These are phyloP conservation scores for Arizona elegans DNA, from an alignment of 2,113 vertebrate species.

Conservation along the genomic window DNA sequence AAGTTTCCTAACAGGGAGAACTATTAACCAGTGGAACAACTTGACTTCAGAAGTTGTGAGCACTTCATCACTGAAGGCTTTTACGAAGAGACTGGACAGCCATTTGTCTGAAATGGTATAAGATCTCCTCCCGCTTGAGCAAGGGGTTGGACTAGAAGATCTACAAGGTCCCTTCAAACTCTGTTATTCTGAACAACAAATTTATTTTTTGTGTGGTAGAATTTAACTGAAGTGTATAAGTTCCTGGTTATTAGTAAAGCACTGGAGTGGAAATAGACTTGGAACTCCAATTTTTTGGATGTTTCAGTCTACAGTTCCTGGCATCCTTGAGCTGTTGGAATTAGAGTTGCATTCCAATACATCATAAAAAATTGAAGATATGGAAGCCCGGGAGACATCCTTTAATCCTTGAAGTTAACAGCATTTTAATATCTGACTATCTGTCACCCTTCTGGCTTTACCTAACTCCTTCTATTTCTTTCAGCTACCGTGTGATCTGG, in stretches of 20 bases:
- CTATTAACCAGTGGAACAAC: background rate
- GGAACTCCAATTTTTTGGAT: background rate
- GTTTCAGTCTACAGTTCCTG: background rate
- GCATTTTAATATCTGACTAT: background rate
- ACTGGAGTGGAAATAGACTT: background rate
- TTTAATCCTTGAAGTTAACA: background rate
- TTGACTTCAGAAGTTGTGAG: no score
- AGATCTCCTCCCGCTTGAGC: background rate
- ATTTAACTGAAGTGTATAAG: background rate
- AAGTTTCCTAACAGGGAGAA: background rate
- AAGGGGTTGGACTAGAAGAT: background rate
- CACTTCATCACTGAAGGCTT: background rate
- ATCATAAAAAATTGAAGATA: background rate
- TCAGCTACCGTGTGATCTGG: background rate
- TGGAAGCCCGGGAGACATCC: background rate
- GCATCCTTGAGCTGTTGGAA: background rate
- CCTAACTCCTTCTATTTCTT: background rate
- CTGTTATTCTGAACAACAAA: background rate
- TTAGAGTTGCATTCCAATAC: background rate
- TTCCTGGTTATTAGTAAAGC: background rate
- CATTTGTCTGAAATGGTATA: no score
- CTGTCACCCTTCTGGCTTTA: background rate
- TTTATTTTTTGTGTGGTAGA: background rate
- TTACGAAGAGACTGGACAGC: no score
- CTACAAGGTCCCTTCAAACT: background rate